Base-by-base conservation (phyloP, 1,140 invertebrate species). In the Protaetia brevitarsis region DNA sequence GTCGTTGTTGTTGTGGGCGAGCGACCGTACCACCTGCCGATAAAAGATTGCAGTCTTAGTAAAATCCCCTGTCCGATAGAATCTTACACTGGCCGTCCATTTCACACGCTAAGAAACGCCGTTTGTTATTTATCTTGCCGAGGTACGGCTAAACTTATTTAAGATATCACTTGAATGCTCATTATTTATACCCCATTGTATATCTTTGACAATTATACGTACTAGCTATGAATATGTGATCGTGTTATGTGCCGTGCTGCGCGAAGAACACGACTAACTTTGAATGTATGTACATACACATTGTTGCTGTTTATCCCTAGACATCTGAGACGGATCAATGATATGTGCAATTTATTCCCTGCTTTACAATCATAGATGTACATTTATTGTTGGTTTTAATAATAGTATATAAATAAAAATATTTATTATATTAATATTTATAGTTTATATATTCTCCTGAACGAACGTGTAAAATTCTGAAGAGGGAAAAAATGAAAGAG, bases 11-110 rank as follows among this genome's bases (percentile, higher is more conserved):
- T 66, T 64, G 66, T 68, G 66, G 66, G 66, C 69, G 69, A 68
- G 29, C 51, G 62, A 64, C 64, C 66, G 66, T 70, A 68, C 69
- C 69, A 70, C 66, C 69, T 70, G 69, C 69, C 66, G 69, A 70
- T 70, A 70, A 68, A 68, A 59, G 68, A 66, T 69, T 66, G 65
- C 68, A 66, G 64, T 63, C 65, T 69, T 69, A 69, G 68, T 69
- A 69, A 69, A 69, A 69, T 69, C 57, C 68, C 51, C 68, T 69
- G 66, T 67, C 62, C 65, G 68, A 69, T 69, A 69, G 65, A 51
- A 69, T 69, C 68, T 66, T 57, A 67, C 63, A 67, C 56, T 34
- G 68, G 45, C 65, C 68, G 68, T 67, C 66, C 68, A 65, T 69
- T 69, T 69, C 68, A 69, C 68, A 69, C 65, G 65, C 65, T 29